These are phyloP conservation scores for Caenorhabditis remanei DNA, from an alignment of 1,140 invertebrate species.

Conservation along the genomic window DNA sequence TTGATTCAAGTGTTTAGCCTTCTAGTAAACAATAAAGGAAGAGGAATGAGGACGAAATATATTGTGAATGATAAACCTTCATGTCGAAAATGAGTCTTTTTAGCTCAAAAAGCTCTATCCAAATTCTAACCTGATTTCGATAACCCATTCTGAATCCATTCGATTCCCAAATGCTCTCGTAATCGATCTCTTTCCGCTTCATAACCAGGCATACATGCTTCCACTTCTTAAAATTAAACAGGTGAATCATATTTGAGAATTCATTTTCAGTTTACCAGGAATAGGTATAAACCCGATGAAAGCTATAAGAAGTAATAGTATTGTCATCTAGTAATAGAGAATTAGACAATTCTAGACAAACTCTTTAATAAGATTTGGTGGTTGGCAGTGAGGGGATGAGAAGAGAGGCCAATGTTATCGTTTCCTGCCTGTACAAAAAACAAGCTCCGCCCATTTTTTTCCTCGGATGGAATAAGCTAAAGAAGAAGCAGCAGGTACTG, in stretches of 20 bases:
- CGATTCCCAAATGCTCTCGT: conserved; percentile 66
- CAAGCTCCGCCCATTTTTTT: conserved; percentile 9
- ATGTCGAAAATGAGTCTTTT: no score
- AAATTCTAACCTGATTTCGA: conserved; percentile 59
- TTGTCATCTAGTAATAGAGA: background rate
- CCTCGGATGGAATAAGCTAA: conserved; percentile 1
- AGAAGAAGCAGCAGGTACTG: conserved; percentile 30
- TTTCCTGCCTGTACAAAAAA: conserved; percentile 26
- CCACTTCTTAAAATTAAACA: conserved; percentile 12
- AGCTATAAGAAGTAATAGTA: background rate
- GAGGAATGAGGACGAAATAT: background rate
- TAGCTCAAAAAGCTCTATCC: background rate
- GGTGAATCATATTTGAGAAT: background rate
- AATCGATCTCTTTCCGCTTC: conserved; percentile 66
- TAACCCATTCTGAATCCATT: conserved; percentile 66
- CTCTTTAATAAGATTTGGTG: background rate
- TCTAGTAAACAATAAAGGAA: no score
- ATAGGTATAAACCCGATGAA: conserved; percentile 11
- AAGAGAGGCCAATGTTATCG: background rate
- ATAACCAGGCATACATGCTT: conserved; percentile 67
- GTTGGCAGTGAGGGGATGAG: background rate
- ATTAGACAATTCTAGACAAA: conserved; percentile 15
- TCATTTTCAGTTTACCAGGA: background rate
- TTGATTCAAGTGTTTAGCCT: no score
- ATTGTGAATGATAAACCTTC: background rate